Percentiles rank a stretch among this genome's conserved stretches.
phyloP scores from a whole-genome alignment of 2,888 invertebrate genomes.

The Micoletzkya japonica region DNA sequence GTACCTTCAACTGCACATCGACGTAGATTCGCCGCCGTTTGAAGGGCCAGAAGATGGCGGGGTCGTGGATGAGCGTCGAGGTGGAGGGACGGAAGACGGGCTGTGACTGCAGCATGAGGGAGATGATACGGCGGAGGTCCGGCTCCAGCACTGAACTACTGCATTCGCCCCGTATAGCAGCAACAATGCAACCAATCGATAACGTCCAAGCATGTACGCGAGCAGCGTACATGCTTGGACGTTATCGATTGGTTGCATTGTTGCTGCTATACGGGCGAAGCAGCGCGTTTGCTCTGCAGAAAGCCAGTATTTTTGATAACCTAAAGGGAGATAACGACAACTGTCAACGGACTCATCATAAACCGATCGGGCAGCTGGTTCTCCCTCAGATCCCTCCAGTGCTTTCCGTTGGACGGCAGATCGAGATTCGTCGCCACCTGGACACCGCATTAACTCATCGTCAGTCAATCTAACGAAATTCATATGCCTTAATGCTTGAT shows the following conservation, averaged over 20 bases:
- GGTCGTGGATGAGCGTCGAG: conserved; percentile 7
- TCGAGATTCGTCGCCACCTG: conserved; percentile 74
- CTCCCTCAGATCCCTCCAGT: conserved; percentile 74
- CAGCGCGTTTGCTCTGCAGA: background rate
- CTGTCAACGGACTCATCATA: conserved; percentile 31
- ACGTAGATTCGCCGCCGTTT: background rate
- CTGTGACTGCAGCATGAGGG: conserved; percentile 38
- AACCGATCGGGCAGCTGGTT: conserved; percentile 70
- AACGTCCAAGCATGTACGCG: background rate
- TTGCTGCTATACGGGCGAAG: background rate
- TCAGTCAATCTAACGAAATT: no score
- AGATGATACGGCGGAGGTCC: conserved; percentile 37
- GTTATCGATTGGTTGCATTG: background rate
- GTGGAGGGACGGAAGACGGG: conserved; percentile 40
- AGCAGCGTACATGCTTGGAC: background rate
- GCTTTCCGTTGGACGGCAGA: conserved; percentile 74
- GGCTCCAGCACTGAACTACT: conserved; percentile 1
- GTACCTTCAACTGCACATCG: conserved; percentile 5
- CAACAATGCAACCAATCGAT: background rate
- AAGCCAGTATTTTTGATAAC: background rate
- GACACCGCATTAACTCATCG: background rate
- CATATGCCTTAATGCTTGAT: no score
- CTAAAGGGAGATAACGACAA: background rate
- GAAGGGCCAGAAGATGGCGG: conserved; percentile 2
- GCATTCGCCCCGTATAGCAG: background rate